Evolutionary conservation across 2,113 vertebrate species (phyloP), one percentile per base, ranked within the genome.

Genomic region (Miniopterus natalensis): DNA sequence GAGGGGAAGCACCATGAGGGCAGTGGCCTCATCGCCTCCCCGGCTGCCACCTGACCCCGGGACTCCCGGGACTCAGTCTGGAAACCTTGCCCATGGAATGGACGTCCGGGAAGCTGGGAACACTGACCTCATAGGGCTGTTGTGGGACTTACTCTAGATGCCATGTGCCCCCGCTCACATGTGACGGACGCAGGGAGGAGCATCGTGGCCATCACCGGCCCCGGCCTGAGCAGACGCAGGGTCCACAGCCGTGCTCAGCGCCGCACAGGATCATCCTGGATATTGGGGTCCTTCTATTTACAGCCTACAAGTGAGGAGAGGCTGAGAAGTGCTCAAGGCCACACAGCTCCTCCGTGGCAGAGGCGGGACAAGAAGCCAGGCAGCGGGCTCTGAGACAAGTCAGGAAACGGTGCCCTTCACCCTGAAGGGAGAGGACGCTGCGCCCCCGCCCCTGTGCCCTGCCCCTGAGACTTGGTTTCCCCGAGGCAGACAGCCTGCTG

Each of bases 181-280:
- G 1, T 2, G 10, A 5, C 0, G 1, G 59, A 1, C 21, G 42
- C 8, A 21, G 61, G 14, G 18, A 73, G 9, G 9, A 5, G 36
- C 20, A 2, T 18, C 63, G 0, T 2, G 11, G 5, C 14, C 1
- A 0, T 7, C 8, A 0, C 15, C 3, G 0, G 55, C 25, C 55
- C 51, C 5, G 6, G 36, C 53, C 36, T 6, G 27, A 29, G 73
- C 77, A n/a, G 2, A 5, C 9, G 73, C 53, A 2, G 29, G 66
- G 45, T 27, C 55, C 68, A 29, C 0, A 1, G 47, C 81, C 6
- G 1, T 0, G 8, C 23, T 10, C 2, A 8, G 29, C 23, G 3
- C 29, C 0, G 4, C 27, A 0, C 6, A 0, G 14, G 70, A 0
- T 27, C 15, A 8, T 5, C 81, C 74, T 5, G 63, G 70, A 51